These are phyloP conservation scores for Hippocampus mohnikei DNA, from an alignment of 2,113 vertebrate genomes.

Conservation along the genomic window DNA sequence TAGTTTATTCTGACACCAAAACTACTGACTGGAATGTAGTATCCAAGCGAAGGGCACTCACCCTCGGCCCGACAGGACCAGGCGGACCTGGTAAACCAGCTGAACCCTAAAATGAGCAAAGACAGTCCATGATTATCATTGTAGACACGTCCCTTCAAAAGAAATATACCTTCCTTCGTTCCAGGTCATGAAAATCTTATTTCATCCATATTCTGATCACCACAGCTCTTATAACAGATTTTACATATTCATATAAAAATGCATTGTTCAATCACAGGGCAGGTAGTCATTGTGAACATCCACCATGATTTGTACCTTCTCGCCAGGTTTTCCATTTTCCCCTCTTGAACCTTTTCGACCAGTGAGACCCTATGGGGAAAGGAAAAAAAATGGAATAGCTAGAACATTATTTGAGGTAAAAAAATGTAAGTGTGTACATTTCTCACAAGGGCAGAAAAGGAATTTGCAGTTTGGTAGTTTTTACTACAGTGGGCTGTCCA, in stretches of 20 bases:
- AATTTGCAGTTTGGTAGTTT: not conserved
- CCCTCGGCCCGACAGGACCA: slow-evolving; percentile 72
- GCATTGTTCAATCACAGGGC: not conserved
- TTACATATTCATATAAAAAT: not conserved
- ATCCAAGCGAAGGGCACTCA: slow-evolving; percentile 56
- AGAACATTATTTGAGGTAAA: not conserved
- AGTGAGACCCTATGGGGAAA: slow-evolving; percentile 69
- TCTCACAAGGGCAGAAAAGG: not conserved
- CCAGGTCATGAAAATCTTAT: too few species aligned
- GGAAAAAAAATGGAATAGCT: not conserved
- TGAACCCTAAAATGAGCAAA: slow-evolving; percentile 67
- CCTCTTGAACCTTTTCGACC: slow-evolving; percentile 74
- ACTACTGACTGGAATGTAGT: too few species aligned
- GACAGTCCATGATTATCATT: not conserved
- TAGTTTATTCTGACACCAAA: too few species aligned
- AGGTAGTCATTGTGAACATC: not conserved
- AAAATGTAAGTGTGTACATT: not conserved
- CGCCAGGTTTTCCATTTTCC: slow-evolving; percentile 75
- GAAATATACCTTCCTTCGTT: not conserved
- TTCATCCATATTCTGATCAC: too few species aligned
- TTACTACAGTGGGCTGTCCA: not conserved
- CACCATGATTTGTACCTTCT: slow-evolving; percentile 72
- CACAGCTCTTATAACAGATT: not conserved
- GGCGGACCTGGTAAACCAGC: slow-evolving; percentile 70
- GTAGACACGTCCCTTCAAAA: not conserved